Evolutionary conservation across 1,140 invertebrate genomes (phyloP), one percentile per base, ranked within the genome.

Genomic region (Rhysida immarginata): DNA sequence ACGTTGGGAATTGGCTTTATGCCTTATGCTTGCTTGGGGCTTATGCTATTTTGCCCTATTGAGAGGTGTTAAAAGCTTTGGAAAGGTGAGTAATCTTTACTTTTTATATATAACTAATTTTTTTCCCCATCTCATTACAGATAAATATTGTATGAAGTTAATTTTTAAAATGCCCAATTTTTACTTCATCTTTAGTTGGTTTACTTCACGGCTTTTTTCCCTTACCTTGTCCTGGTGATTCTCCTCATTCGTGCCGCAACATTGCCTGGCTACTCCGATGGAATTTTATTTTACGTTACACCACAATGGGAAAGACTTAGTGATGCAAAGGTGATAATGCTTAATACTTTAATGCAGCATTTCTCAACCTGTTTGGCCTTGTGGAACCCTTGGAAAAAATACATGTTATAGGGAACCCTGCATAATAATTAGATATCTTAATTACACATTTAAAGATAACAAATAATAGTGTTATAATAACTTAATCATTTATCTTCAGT

Each of bases 121-220:
- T 5, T 16, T 35, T 35, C 1, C 5, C 29, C 29, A 35, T 5
- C 29, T 35, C 16, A 16, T 35, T 35, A 35, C 29, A 8, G 29
- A 5, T 35, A 8, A 35, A 35, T 35, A 8, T 35, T 8, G 29
- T 35, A 8, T 8, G 5, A 35, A 16, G 16, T 35, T 35, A 35
- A 35, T n/a, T n/a, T n/a, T n/a, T n/a, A n/a, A n/a, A n/a, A n/a
- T n/a, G n/a, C n/a, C n/a, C 16, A 35, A 59, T 59, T 54, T 8
- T 25, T 53, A 25, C 46, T 57, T 59, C 56, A 8, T 67, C 70
- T 57, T 44, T 62, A 79, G 75, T 79, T 87, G 46, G 85, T 87
- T 2, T 89, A 88, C 64, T 87, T 89, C 60, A 89, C 86, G 8
- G 84, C 87, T 5, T 75, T 87, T 0, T 88, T 88, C 64, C 87